phyloP scores from a whole-genome alignment of 2,113 vertebrate genomes.

The Saguinus imperator region DNA sequence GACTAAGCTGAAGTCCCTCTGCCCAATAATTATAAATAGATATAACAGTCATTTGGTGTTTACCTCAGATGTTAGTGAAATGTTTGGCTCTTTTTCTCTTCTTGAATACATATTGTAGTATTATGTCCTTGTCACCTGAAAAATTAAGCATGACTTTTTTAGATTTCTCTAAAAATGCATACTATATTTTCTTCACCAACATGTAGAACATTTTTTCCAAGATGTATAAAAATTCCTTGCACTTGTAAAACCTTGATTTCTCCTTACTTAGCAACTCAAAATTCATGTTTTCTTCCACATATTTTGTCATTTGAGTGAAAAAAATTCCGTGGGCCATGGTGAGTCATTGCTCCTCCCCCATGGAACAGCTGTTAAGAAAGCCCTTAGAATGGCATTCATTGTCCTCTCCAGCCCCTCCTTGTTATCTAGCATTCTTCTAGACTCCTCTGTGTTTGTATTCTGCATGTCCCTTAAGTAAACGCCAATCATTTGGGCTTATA shows the following conservation, averaged over 20 bases:
- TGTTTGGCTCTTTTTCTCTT: neutral
- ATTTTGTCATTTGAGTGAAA: constrained; percentile 12
- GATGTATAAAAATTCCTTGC: neutral
- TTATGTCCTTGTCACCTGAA: neutral
- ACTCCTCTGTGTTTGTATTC: neutral
- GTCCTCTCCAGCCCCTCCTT: neutral
- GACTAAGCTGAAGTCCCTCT: neutral
- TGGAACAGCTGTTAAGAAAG: neutral
- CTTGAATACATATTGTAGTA: neutral
- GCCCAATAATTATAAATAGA: neutral
- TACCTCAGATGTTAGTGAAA: neutral
- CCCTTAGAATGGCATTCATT: neutral
- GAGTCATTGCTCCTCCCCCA: neutral
- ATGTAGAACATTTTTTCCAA: neutral
- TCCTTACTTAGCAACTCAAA: neutral
- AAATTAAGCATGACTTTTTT: neutral
- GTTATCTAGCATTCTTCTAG: neutral
- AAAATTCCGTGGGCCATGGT: neutral
- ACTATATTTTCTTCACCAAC: neutral
- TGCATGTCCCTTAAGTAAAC: neutral
- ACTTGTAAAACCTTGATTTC: neutral
- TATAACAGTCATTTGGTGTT: neutral
- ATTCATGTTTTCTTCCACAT: neutral
- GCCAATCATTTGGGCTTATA: neutral
- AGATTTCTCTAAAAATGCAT: neutral